These are phyloP conservation scores for Bergia sp. DNA, from an alignment of 92 coral and sea anemone genomes.

Conservation along the genomic window DNA sequence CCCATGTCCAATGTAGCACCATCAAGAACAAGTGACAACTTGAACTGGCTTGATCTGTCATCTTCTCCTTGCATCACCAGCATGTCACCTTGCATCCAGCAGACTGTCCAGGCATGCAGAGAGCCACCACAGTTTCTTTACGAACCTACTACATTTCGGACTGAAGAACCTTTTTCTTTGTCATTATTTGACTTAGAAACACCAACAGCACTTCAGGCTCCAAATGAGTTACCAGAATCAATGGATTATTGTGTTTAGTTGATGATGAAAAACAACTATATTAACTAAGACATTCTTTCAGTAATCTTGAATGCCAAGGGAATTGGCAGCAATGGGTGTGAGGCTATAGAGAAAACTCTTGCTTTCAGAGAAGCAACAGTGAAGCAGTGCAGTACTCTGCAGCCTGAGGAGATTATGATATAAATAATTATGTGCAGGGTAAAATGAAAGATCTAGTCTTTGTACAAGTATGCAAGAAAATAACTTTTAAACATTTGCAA, in stretches of 20 bases:
- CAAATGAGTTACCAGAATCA: conserved; percentile 79
- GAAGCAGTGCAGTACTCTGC: not conserved
- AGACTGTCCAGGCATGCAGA: conserved; percentile 44
- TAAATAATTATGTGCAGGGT: not conserved
- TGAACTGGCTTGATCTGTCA: conserved; percentile 82
- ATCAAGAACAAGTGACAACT: conserved; percentile 58
- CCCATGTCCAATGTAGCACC: conserved; percentile 55
- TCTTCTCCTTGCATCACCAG: conserved; percentile 60
- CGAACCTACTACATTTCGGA: conserved; percentile 66
- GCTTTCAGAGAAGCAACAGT: not conserved
- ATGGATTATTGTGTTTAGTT: conserved; percentile 89
- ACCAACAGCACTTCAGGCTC: conserved; percentile 59
- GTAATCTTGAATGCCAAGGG: not conserved
- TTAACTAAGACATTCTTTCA: not conserved
- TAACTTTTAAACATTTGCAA: not conserved
- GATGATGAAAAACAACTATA: not conserved
- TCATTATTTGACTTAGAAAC: conserved; percentile 85
- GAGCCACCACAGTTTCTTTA: conserved; percentile 81
- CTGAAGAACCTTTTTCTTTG: conserved; percentile 73
- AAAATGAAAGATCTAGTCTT: not conserved
- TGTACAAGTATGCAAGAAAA: not conserved
- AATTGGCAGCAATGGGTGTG: not conserved
- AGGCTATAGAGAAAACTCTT: not conserved
- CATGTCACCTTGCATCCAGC: conserved; percentile 66
- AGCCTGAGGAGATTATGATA: not conserved